phyloP scores from a whole-genome alignment of 2,113 vertebrate genomes.

The Fulmarus glacialis region DNA sequence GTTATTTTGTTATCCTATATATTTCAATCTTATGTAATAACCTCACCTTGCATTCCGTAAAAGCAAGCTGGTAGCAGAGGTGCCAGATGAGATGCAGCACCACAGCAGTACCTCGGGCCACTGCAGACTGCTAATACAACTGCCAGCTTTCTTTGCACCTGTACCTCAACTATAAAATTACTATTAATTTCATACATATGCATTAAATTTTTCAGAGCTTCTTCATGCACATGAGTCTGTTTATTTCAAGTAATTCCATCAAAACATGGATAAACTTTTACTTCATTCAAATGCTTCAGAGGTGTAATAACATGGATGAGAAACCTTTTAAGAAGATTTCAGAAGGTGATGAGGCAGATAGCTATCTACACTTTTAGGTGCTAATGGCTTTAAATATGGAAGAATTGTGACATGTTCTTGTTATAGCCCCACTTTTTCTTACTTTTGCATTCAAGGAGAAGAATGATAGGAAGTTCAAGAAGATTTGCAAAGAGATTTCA shows the following conservation, averaged over 20 bases:
- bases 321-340: background rate
- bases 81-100: background rate
- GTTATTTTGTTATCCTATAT: rapidly evolving
- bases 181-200: rapidly evolving
- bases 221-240: background rate
- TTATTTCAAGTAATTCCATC: background rate
- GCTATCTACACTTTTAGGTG: background rate
- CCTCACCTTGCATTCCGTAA: background rate
- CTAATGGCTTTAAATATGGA: background rate
- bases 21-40: background rate
- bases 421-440: background rate
- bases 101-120: background rate
- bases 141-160: background rate
- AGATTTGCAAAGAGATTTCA: background rate
- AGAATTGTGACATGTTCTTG: background rate
- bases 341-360: background rate
- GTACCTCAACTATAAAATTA: background rate
- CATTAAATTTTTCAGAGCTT: background rate
- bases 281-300: background rate
- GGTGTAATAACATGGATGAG: rapidly evolving
- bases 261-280: background rate
- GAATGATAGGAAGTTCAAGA: background rate
- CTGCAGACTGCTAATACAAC: background rate
- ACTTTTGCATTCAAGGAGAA: background rate
- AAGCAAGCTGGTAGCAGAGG: background rate